Conservation (phyloP, 2,797 vertebrate genomes). For the Petrocephalus sullivani region DNA sequence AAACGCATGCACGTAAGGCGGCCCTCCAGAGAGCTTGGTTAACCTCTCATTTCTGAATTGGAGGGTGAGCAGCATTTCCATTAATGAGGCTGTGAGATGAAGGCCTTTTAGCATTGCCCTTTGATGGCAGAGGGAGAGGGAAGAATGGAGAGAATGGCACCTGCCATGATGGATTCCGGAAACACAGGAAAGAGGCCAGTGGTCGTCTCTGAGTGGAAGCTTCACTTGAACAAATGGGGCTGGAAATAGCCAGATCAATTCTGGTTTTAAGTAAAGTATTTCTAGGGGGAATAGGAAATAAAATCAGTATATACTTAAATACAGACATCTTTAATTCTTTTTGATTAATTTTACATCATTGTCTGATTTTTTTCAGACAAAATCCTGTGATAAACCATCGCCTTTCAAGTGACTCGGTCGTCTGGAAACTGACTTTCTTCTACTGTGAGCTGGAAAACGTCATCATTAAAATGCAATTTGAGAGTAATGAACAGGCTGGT, state of each 20-base stretch:
- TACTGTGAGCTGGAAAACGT: background rate
- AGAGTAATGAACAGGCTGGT: background rate
- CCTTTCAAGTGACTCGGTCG: background rate
- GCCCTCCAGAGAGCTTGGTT: background rate
- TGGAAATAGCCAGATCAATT: background rate
- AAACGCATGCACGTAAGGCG: background rate
- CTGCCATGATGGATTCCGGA: background rate
- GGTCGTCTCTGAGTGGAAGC: background rate
- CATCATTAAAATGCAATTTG: background rate
- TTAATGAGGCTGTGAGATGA: background rate
- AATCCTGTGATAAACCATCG: background rate
- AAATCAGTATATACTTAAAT: background rate
- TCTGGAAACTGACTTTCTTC: background rate
- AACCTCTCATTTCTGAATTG: conserved; percentile 3
- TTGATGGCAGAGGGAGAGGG: background rate
- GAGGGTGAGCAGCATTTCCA: background rate
- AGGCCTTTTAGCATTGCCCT: background rate
- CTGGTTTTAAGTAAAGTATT: background rate
- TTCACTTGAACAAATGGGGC: background rate
- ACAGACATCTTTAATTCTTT: background rate
- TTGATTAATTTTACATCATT: background rate
- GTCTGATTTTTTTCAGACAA: background rate
- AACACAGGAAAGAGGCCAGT: background rate
- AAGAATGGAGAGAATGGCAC: background rate
- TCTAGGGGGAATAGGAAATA: background rate